A percentile compares a stretch with the other conserved stretches of the same genome.
Conservation (phyloP, 1,140 invertebrate species). For the Philaenus spumarius region DNA sequence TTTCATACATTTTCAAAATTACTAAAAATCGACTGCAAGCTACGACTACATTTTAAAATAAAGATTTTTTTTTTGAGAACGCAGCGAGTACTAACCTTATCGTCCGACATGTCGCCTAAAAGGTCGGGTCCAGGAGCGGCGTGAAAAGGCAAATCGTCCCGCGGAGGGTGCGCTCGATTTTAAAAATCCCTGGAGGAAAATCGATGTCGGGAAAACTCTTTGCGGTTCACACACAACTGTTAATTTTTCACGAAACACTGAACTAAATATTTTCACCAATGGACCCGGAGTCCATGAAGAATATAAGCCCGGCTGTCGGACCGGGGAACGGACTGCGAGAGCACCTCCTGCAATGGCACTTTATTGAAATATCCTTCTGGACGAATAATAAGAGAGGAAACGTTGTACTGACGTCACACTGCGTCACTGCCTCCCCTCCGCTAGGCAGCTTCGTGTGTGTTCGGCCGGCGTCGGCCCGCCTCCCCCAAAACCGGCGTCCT, state of each 20-base stretch:
- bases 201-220: background rate
- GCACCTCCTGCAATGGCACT: conserved; percentile 11
- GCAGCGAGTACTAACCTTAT: conserved; percentile 15
- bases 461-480: conserved; percentile 1
- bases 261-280: too few species aligned
- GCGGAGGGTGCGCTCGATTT: background rate
- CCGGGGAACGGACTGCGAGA: background rate
- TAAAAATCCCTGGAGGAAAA: background rate
- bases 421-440: conserved; percentile 6
- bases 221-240: background rate
- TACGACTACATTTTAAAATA: too few species aligned
- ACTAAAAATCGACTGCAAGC: too few species aligned
- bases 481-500: background rate
- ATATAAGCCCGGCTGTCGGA: background rate
- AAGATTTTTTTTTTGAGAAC: too few species aligned
- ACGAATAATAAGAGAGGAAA: background rate
- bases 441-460: background rate
- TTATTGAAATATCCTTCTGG: conserved; percentile 11
- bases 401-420: conserved; percentile 15
- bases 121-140: background rate
- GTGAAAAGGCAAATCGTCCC: background rate
- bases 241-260: too few species aligned
- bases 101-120: conserved; percentile 4
- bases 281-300: background rate
- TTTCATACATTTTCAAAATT: too few species aligned